Evolutionary conservation across 37 sponge, comb jelly and placozoan genomes (phyloP).

Genomic region (Amphimedon queenslandica): DNA sequence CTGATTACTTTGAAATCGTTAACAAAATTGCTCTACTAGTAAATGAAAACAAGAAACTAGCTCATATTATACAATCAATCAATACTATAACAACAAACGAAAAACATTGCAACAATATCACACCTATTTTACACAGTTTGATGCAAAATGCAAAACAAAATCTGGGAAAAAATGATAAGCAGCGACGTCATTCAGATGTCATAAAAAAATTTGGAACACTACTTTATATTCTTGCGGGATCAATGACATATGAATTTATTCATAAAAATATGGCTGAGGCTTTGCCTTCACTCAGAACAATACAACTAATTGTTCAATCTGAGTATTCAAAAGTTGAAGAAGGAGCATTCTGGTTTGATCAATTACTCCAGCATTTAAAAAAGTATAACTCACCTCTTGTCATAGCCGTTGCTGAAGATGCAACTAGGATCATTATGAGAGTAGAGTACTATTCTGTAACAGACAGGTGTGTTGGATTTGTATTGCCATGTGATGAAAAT

Average conservation of each 20-base stretch:
- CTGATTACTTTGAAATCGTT: too few relatives aligned
- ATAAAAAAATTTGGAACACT: slow-evolving; percentile 26
- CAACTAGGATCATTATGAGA: slow-evolving; percentile 12
- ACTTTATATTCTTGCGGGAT: slow-evolving; percentile 10
- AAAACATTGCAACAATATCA: background rate
- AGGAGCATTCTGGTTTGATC: slow-evolving; percentile 24
- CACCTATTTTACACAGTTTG: slow-evolving; percentile 2
- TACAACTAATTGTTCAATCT: slow-evolving; percentile 9
- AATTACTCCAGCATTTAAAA: slow-evolving; percentile 3
- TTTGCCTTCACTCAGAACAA: slow-evolving; percentile 19
- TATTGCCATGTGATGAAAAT: slow-evolving; percentile 17
- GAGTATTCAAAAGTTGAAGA: slow-evolving; percentile 9
- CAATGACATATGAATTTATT: slow-evolving; percentile 13
- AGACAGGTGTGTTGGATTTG: slow-evolving; percentile 27
- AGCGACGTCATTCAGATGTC: slow-evolving; percentile 2
- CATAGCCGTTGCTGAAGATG: slow-evolving; percentile 2
- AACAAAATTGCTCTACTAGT: too few relatives aligned
- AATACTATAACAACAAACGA: too few relatives aligned
- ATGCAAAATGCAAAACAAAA: slow-evolving; percentile 6
- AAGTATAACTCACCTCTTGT: background rate
- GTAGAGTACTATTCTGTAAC: slow-evolving; percentile 19
- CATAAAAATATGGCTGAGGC: slow-evolving; percentile 17
- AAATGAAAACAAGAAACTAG: too few relatives aligned
- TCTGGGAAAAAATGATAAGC: background rate
- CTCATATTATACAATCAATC: too few relatives aligned